Evolutionary conservation across 2,797 vertebrate species (phyloP), one percentile per base, ranked within the genome.

Genomic region (Aeoliscus strigatus): DNA sequence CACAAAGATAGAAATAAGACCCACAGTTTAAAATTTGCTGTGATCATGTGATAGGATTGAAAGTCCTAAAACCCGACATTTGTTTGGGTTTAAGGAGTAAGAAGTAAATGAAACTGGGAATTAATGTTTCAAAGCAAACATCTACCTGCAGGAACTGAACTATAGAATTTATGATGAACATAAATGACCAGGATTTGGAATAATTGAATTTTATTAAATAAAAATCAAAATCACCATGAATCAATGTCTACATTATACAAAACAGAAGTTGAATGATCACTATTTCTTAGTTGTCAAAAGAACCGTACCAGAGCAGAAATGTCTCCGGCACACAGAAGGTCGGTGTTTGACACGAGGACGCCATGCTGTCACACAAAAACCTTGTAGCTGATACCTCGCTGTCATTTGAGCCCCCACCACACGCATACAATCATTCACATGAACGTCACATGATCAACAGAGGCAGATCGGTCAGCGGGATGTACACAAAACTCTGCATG

Each of bases 161-260:
- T n/a, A n/a, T n/a, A n/a, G n/a, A n/a, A n/a, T n/a, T n/a, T n/a
- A n/a, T n/a, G n/a, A n/a, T n/a, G 0, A 51, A 21, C 4, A 6
- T 1, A 0, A 28, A n/a, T 14, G 4, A 38, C n/a, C 8, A 35
- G 44, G 2, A 30, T 12, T 13, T 72, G 17, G 39, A 34, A 78
- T 77, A 45, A 72, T 60, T 44, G 29, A 9, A 25, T 58, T 86
- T 87, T 82, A 81, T 84, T 86, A 79, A 82, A 82, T 62, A 65
- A 58, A 53, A 39, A 39, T 3, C 3, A 21, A 33, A 48, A 52
- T 60, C 34, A 60, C 41, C 36, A 64, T 48, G 18, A 39, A 78
- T 73, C 34, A 79, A 48, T 39, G 32, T 62, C 54, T 66, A 82
- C 48, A 77, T 70, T 14, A n/a, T 77, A 81, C 58, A 81, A 80